These are phyloP conservation scores for Petrosia ficiformis DNA, from an alignment of 37 sponge, comb jelly and placozoan genomes.

Conservation along the genomic window DNA sequence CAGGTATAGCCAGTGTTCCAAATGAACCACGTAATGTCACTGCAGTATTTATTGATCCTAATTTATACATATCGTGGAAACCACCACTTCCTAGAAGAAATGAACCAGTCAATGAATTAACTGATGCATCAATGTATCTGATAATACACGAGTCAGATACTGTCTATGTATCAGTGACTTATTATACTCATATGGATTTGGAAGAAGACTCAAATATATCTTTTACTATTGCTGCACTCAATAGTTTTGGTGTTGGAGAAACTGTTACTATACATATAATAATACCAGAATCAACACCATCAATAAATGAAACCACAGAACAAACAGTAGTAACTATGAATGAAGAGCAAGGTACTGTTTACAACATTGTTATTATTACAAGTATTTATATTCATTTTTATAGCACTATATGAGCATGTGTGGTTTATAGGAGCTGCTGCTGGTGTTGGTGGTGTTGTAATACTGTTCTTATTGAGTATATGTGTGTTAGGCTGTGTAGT, in stretches of 20 bases:
- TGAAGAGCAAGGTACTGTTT: too few species aligned
- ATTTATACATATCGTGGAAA: not conserved
- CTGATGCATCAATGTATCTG: not conserved
- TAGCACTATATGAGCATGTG: not conserved
- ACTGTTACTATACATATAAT: not conserved
- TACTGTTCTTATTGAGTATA: not conserved
- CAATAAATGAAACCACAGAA: too few species aligned
- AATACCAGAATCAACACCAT: not conserved
- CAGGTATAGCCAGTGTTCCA: constrained; percentile 7
- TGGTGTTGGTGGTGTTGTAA: not conserved
- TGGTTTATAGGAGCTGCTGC: not conserved
- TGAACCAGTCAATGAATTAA: not conserved
- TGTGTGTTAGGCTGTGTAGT: not conserved
- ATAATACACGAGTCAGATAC: too few species aligned
- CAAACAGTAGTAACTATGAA: too few species aligned
- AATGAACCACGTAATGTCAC: not conserved
- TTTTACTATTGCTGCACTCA: not conserved
- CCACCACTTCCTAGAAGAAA: not conserved
- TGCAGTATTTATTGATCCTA: not conserved
- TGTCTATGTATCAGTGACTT: not conserved
- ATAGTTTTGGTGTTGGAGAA: not conserved
- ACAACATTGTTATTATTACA: too few species aligned
- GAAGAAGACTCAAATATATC: not conserved
- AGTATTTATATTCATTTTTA: too few species aligned
- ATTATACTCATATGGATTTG: not conserved